Evolutionary conservation across 2,113 vertebrate species (phyloP).

Genomic region (Gambusia affinis): DNA sequence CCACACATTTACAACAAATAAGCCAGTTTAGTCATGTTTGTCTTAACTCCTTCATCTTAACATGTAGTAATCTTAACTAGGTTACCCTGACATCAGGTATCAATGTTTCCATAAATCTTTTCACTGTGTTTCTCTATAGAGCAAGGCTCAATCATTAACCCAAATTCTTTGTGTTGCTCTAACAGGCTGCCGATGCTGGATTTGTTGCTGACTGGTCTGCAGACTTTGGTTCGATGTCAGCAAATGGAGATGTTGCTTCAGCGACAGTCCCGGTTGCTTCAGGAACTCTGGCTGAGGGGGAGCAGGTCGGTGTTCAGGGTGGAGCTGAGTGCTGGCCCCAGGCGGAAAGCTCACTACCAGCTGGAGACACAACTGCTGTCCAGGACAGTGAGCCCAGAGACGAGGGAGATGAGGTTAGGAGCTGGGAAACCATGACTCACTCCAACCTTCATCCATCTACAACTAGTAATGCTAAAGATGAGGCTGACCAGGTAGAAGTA

Average conservation of each 20-base stretch:
- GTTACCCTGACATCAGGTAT: not conserved
- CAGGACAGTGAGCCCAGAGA: slow-evolving; percentile 56
- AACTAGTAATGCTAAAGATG: slow-evolving; percentile 32
- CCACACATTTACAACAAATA: too few species aligned
- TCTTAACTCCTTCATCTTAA: not conserved
- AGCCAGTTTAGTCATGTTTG: too few species aligned
- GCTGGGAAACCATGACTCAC: slow-evolving; percentile 70
- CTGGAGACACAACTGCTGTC: slow-evolving; percentile 59
- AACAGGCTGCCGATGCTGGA: slow-evolving; percentile 79
- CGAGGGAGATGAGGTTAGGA: slow-evolving; percentile 76
- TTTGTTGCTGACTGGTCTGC: slow-evolving; percentile 82
- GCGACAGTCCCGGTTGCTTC: slow-evolving; percentile 9
- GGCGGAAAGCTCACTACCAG: slow-evolving; percentile 52
- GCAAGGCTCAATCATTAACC: slow-evolving; percentile 55
- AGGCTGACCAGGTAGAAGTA: slow-evolving; percentile 21
- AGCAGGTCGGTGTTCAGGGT: slow-evolving; percentile 60
- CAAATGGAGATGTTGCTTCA: slow-evolving; percentile 56
- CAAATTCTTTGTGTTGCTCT: slow-evolving; percentile 69
- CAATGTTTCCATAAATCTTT: not conserved
- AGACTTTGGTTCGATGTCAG: slow-evolving; percentile 82
- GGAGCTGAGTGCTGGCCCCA: slow-evolving; percentile 65
- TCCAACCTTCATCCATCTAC: slow-evolving; percentile 48
- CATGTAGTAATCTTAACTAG: not conserved
- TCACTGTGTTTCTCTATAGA: not conserved
- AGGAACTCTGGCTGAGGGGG: slow-evolving; percentile 66